Conservation (phyloP, 1,140 invertebrate genomes). For the Drosophila sucinea region DNA sequence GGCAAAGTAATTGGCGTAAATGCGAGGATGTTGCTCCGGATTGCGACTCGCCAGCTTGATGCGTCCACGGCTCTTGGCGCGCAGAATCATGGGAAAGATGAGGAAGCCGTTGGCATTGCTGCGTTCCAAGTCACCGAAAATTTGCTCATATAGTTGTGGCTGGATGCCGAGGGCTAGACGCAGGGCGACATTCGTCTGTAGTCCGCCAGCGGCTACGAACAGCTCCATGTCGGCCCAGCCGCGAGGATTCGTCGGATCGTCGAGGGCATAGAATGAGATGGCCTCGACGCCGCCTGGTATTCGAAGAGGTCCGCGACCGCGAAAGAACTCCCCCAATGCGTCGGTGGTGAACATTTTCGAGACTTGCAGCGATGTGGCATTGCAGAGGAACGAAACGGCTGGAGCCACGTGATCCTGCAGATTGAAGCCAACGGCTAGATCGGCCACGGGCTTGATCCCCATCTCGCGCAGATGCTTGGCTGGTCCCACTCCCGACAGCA, state of each 20-base stretch:
- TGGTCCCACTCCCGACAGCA: conserved; percentile 92
- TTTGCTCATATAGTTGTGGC: conserved; percentile 84
- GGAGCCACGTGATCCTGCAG: conserved; percentile 91
- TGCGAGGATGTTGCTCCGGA: conserved; percentile 89
- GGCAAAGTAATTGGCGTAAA: conserved; percentile 91
- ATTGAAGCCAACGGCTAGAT: conserved; percentile 91
- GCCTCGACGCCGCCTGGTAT: conserved; percentile 92
- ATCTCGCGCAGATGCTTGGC: conserved; percentile 86
- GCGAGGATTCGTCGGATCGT: conserved; percentile 85
- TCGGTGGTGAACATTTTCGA: conserved; percentile 42
- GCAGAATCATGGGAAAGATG: conserved; percentile 88
- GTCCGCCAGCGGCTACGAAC: conserved; percentile 85
- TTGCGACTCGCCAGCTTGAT: conserved; percentile 87
- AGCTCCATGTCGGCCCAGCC: conserved; percentile 90
- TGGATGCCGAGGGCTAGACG: conserved; percentile 84
- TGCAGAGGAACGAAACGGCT: conserved; percentile 87
- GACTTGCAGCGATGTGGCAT: conserved; percentile 79
- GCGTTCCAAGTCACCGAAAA: conserved; percentile 85
- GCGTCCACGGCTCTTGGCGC: conserved; percentile 89
- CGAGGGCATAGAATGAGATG: conserved; percentile 89
- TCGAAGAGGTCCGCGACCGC: conserved; percentile 87
- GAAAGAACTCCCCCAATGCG: conserved; percentile 49
- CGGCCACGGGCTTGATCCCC: conserved; percentile 86
- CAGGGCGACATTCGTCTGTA: conserved; percentile 84
- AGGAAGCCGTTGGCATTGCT: conserved; percentile 85